Percentiles rank a stretch among this genome's conserved stretches.
phyloP scores from a whole-genome alignment of 2,797 vertebrate species.

The Arctocebus calabarensis region DNA sequence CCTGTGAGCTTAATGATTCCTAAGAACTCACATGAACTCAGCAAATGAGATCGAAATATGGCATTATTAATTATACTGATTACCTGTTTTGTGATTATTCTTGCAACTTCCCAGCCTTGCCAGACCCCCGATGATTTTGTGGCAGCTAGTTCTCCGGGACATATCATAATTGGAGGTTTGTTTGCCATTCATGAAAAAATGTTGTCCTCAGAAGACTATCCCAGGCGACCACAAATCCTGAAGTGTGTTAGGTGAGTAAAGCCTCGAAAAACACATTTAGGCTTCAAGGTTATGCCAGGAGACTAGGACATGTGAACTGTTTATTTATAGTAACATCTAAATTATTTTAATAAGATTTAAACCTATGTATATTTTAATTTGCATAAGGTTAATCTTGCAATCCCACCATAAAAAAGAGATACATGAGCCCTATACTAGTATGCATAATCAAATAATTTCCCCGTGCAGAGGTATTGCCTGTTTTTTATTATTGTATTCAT shows the following conservation, averaged over 20 bases:
- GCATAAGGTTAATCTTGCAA: neutral
- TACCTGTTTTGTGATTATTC: conserved; percentile 74
- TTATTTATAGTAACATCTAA: neutral
- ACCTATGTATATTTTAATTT: neutral
- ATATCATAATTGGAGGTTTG: conserved; percentile 92
- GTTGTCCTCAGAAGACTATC: conserved; percentile 72
- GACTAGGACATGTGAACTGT: neutral
- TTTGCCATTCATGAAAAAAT: conserved; percentile 91
- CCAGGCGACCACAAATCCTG: conserved; percentile 85
- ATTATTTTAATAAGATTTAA: conserved; percentile 46
- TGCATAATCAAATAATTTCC: neutral
- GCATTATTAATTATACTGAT: conserved; percentile 80
- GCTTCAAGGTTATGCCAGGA: neutral
- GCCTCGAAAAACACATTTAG: neutral
- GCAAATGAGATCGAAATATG: conserved; percentile 82
- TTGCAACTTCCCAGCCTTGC: conserved; percentile 79
- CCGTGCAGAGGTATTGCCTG: neutral
- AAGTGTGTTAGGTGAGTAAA: conserved; percentile 90
- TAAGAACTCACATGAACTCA: conserved; percentile 68
- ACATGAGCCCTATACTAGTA: neutral
- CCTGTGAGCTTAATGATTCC: conserved; percentile 62
- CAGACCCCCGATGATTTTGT: conserved; percentile 82
- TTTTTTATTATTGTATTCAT: conserved; percentile 8
- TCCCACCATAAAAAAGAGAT: neutral
- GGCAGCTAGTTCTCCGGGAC: conserved; percentile 87